Evolutionary conservation across 37 sponge, comb jelly and placozoan species (phyloP).

Genomic region (Oscarella lobularis): DNA sequence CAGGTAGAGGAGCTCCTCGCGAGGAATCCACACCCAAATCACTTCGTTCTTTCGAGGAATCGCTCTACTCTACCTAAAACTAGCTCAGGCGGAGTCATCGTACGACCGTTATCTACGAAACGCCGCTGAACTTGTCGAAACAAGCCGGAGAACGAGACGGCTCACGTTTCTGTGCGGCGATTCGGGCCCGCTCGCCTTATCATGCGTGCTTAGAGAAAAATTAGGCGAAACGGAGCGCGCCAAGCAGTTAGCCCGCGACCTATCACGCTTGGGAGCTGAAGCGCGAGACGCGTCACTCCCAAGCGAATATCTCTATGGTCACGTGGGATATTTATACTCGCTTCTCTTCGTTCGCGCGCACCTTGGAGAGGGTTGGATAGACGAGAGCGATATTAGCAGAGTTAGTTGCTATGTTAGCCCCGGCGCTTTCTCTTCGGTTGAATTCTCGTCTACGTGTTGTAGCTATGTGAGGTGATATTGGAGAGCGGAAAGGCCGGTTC

Average conservation of each 20-base stretch:
- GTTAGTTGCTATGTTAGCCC: too few relatives aligned
- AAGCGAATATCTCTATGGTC: slow-evolving; percentile 78
- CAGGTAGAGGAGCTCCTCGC: too few relatives aligned
- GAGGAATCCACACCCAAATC: too few relatives aligned
- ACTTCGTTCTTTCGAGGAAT: too few relatives aligned
- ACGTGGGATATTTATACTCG: slow-evolving; percentile 74
- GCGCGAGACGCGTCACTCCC: slow-evolving; percentile 23
- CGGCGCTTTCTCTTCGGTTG: too few relatives aligned
- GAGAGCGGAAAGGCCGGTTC: slow-evolving; percentile 37
- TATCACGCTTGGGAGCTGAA: slow-evolving; percentile 10
- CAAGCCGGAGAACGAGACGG: background rate
- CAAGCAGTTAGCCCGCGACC: background rate
- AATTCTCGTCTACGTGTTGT: too few relatives aligned
- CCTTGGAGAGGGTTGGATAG: background rate
- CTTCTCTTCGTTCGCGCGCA: slow-evolving; percentile 55
- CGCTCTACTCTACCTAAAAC: background rate
- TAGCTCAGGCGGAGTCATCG: background rate
- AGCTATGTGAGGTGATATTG: slow-evolving; percentile 15
- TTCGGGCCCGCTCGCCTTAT: slow-evolving; percentile 71
- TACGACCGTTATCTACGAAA: background rate
- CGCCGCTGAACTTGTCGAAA: background rate
- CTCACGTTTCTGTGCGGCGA: slow-evolving; percentile 82
- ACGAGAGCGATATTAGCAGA: too few relatives aligned
- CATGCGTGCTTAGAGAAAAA: slow-evolving; percentile 36
- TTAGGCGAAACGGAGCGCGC: slow-evolving; percentile 23